These are phyloP conservation scores for Leptodactylus fallax DNA, from an alignment of 2,797 vertebrate genomes.

Conservation along the genomic window DNA sequence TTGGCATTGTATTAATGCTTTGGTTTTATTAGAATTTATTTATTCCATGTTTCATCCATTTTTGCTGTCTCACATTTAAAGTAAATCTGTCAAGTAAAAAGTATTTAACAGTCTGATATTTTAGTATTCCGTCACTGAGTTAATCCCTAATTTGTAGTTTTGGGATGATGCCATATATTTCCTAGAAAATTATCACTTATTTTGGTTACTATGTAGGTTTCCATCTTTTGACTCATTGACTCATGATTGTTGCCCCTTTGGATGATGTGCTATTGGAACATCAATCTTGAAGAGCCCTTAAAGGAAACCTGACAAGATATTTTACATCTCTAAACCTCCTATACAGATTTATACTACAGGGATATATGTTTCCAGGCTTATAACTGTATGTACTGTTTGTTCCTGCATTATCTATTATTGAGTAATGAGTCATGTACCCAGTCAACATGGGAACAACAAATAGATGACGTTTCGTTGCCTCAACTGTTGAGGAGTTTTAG, in stretches of 20 bases:
- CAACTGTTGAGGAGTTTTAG: too few relatives aligned
- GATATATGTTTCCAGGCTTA: too few relatives aligned
- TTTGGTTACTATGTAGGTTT: background rate
- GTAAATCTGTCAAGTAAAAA: background rate
- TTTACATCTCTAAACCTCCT: too few relatives aligned
- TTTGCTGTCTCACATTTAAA: background rate
- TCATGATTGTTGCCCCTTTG: background rate
- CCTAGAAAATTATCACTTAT: background rate
- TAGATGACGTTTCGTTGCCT: too few relatives aligned
- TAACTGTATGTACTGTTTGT: too few relatives aligned
- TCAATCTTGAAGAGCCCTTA: background rate
- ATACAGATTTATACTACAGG: too few relatives aligned
- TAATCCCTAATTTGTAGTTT: conserved; percentile 8
- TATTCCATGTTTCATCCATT: background rate
- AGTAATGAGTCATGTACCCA: too few relatives aligned
- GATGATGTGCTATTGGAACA: background rate
- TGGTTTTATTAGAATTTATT: background rate
- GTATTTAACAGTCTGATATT: background rate
- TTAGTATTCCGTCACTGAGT: background rate
- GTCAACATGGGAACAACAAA: too few relatives aligned
- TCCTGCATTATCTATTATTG: too few relatives aligned
- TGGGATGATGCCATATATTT: background rate
- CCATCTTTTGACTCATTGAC: background rate
- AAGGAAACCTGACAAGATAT: too few relatives aligned
- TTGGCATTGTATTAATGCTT: conserved; percentile 32